Percentiles rank a stretch among this genome's conserved stretches.
phyloP scores from a whole-genome alignment of 2,888 invertebrate genomes.

The Meteorus colon region DNA sequence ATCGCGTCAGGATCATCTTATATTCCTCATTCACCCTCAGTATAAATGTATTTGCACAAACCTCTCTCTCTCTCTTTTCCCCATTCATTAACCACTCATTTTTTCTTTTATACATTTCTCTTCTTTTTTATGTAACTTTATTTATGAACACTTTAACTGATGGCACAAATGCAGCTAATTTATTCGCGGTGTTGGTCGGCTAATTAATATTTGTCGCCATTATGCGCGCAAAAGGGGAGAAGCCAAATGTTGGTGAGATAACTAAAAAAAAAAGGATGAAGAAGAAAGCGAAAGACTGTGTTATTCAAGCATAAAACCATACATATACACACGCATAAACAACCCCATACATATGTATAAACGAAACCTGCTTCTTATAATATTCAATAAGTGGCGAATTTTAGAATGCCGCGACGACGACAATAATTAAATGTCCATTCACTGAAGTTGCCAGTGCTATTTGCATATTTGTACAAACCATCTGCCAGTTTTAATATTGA shows the following conservation, averaged over 20 bases:
- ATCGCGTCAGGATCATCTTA: not conserved
- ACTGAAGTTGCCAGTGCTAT: not conserved
- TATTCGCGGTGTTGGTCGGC: constrained; percentile 57
- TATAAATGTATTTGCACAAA: too few relatives aligned
- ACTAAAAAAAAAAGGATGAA: constrained; percentile 6
- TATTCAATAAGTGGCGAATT: constrained; percentile 40
- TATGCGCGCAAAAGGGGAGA: constrained; percentile 47
- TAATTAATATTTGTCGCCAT: constrained; percentile 72
- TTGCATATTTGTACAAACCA: not conserved
- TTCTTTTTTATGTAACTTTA: constrained; percentile 50
- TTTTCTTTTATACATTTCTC: not conserved
- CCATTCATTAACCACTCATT: not conserved
- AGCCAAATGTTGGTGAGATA: not conserved
- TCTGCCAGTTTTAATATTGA: constrained; percentile 15
- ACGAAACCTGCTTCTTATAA: constrained; percentile 34
- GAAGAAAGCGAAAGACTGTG: not conserved
- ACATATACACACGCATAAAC: not conserved
- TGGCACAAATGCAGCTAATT: constrained; percentile 53
- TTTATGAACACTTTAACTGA: constrained; percentile 67
- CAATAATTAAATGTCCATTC: constrained; percentile 50
- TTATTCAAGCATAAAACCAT: not conserved
- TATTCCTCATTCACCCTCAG: not conserved
- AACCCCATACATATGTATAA: not conserved
- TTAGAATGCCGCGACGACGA: constrained; percentile 42
- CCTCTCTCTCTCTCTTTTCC: not conserved